Base-by-base conservation (phyloP, 2,888 invertebrate genomes). In the Chloroclystis v-ata region DNA sequence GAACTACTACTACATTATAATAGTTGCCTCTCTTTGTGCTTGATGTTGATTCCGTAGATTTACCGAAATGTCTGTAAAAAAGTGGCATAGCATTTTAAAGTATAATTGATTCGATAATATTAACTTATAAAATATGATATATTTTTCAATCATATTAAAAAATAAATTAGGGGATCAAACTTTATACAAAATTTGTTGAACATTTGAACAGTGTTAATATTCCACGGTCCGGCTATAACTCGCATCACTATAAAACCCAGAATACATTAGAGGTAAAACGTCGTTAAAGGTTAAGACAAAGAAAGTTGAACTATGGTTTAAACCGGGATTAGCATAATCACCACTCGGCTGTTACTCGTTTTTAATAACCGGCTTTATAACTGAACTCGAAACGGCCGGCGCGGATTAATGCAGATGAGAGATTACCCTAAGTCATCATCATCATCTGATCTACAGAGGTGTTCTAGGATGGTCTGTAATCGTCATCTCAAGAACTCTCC, bases 271-370 rank as follows among this genome's bases (percentile, higher is more conserved):
- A 20, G 44, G 30, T 44, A 44, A 37, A 38, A 26, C 43, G 16
- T 43, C 46, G 43, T 47, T 46, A 50, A 41, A 46, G 45, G 42
- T 43, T 35, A 28, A 46, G 46, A 43, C 43, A 43, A 47, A 47
- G 45, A 50, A 52, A 54, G 47, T 54, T 51, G 43, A 47, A 56
- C 50, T 56, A 56, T 48, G 47, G 40, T 45, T 39, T 50, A 46
- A 50, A 46, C 42, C 39, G 28, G 41, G 52, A 52, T 56, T 54
- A 58, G 47, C 54, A 52, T 43, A 49, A 49, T 52, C 52, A 49
- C 49, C 49, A 46, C 46, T 47, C 43, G 49, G 52, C 45, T 52
- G 48, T 50, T 28, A 44, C 20, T 25, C 41, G 13, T 40, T 50
- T 48, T 53, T 54, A 54, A 54, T 54, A 52, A 48, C 48, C 40